Evolutionary conservation across 2,888 invertebrate genomes (phyloP).

Genomic region (Oscheius myriophilus): DNA sequence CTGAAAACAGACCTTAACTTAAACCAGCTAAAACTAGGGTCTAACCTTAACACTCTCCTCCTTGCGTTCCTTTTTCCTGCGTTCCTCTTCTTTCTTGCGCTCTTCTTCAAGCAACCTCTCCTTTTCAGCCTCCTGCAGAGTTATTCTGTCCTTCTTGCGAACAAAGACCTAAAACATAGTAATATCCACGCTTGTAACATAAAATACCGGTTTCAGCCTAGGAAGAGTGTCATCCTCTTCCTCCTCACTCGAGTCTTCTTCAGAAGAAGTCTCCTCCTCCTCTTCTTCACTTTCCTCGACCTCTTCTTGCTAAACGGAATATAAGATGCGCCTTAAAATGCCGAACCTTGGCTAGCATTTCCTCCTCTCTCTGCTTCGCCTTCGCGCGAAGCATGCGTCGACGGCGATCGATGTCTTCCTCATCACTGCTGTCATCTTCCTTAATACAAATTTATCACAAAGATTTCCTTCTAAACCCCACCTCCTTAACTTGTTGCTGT

Average conservation of each 20-base stretch:
- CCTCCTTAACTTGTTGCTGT: conserved; percentile 20
- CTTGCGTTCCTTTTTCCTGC: conserved; percentile 86
- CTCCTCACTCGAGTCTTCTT: conserved; percentile 69
- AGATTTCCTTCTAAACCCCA: neutral
- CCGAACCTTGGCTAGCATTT: conserved; percentile 38
- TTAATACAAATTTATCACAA: conserved; percentile 10
- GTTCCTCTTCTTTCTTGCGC: conserved; percentile 83
- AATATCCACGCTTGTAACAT: neutral
- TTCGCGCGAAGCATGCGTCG: conserved; percentile 39
- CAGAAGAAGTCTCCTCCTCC: conserved; percentile 53
- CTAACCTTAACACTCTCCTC: conserved; percentile 80
- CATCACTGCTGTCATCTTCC: conserved; percentile 46
- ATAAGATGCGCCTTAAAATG: neutral
- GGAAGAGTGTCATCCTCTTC: conserved; percentile 73
- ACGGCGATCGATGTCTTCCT: conserved; percentile 46
- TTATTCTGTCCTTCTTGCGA: conserved; percentile 81
- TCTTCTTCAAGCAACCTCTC: conserved; percentile 86
- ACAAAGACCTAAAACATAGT: conserved; percentile 69
- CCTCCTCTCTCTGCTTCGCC: conserved; percentile 33
- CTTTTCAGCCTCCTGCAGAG: conserved; percentile 91
- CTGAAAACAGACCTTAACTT: conserved; percentile 65
- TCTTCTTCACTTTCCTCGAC: conserved; percentile 45
- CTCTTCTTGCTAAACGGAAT: conserved; percentile 33
- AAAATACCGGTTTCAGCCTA: conserved; percentile 73
- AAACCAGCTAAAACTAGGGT: neutral